phyloP scores from a whole-genome alignment of 37 sponge, comb jelly and placozoan genomes.

The Halichondria panicea region DNA sequence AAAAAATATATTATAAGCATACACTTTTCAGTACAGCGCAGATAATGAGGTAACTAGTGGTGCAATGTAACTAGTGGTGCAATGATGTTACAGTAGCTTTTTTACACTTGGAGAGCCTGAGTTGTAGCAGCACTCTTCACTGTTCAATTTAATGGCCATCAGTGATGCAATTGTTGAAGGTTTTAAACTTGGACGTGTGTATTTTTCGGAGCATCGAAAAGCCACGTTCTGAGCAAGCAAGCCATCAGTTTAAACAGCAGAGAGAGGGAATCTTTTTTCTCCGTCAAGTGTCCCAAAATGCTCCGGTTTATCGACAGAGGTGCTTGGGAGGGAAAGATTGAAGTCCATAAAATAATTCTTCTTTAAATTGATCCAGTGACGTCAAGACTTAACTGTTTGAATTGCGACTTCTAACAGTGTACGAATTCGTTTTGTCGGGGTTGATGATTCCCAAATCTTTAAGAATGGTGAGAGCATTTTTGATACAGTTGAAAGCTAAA shows the following conservation, averaged over 20 bases:
- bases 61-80: no score
- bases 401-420: neutral
- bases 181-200: constrained; percentile 26
- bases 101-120: no score
- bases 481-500: constrained; percentile 21
- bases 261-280: constrained; percentile 26
- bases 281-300: constrained; percentile 53
- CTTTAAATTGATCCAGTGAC: constrained; percentile 30
- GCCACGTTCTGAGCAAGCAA: constrained; percentile 37
- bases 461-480: constrained; percentile 39
- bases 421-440: constrained; percentile 16
- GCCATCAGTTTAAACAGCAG: constrained; percentile 34
- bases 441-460: constrained; percentile 38
- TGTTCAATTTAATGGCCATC: constrained; percentile 33
- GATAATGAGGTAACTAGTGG: no score
- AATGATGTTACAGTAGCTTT: no score
- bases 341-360: constrained; percentile 41
- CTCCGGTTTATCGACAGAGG: neutral
- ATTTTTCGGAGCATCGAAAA: constrained; percentile 46
- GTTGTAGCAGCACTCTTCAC: constrained; percentile 12
- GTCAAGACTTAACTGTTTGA: constrained; percentile 3
- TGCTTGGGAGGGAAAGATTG: constrained; percentile 5
- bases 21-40: no score
- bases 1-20: no score
- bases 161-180: constrained; percentile 22